Evolutionary conservation across 2,888 invertebrate genomes (phyloP), one percentile per base, ranked within the genome.

Genomic region (Pollenia amentaria): DNA sequence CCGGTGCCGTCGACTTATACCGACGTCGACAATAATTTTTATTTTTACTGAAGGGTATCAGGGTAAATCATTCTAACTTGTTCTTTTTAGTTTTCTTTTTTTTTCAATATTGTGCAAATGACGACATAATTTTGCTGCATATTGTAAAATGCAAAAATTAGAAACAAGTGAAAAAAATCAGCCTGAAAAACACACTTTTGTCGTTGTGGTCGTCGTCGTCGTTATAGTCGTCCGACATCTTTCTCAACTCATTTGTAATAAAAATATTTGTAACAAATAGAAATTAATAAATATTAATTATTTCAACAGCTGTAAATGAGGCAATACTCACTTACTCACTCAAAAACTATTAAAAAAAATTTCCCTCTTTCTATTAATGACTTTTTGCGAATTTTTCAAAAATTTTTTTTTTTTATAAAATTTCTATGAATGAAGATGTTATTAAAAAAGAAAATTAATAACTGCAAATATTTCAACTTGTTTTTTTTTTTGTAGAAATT

Each of bases 221-320:
- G 78, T 51, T 29, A 0, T 29, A 6, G 29, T 29, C 29, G 29
- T 6, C 6, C 29, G 29, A 29, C 51, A 40, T 11, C 48, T 79
- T 42, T 38, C 14, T 42, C 48, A 70, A 51, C n/a, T 44, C 51
- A 72, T 62, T 80, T 80, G 79, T 72, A 67, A 75, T 81, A 57
- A 67, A 81, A 78, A 78, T 78, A 64, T 84, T 80, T 79, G 75
- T 76, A 80, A 85, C 80, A 80, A 85, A 85, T 80, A 55, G 80
- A 85, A 76, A 79, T 80, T 69, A 80, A 85, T 85, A 85, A 85
- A 80, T 85, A 64, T 80, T 79, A 55, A 55, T 85, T 76, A 78
- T 53, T 76, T 69, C 80, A 85, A 76, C 84, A 85, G 84, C 84
- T 85, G 84, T 85, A 80, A 70, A 80, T 85, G 84, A 80, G 55